Conservation (phyloP, 1,140 invertebrate species). For the Diorhabda sublineata region DNA sequence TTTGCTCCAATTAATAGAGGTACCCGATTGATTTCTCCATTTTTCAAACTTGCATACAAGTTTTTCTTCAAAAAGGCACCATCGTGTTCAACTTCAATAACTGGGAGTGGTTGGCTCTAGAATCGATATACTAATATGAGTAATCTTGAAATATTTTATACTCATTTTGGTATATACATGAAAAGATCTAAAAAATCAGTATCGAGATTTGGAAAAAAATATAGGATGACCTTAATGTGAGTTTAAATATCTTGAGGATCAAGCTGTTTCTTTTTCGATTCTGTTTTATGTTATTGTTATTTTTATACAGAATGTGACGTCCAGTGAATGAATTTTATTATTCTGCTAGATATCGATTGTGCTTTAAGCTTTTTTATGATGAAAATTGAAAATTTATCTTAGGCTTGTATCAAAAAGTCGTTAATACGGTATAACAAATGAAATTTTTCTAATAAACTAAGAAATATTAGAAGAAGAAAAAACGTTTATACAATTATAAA, state of each 20-base stretch:
- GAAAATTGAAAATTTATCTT: too few species aligned
- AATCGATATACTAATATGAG: not conserved
- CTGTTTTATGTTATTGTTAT: not conserved
- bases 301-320: not conserved
- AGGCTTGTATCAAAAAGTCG: too few species aligned
- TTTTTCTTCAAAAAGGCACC: conserved; percentile 31
- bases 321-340: too few species aligned
- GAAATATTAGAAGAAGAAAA: too few species aligned
- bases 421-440: too few species aligned
- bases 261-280: not conserved
- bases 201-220: not conserved
- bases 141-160: not conserved
- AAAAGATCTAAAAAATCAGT: not conserved
- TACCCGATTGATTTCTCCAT: conserved; percentile 31
- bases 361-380: too few species aligned
- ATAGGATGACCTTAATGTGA: not conserved
- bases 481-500: too few species aligned
- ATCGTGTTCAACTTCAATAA: conserved; percentile 29
- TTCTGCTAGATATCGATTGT: too few species aligned
- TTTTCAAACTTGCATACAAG: conserved; percentile 29
- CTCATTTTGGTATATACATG: not conserved
- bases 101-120: conserved; percentile 12
- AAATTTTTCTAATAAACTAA: too few species aligned
- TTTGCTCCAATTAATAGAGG: conserved; percentile 35
- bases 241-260: not conserved